phyloP scores from a whole-genome alignment of 2,113 vertebrate species.

The Pseudorasbora parva region DNA sequence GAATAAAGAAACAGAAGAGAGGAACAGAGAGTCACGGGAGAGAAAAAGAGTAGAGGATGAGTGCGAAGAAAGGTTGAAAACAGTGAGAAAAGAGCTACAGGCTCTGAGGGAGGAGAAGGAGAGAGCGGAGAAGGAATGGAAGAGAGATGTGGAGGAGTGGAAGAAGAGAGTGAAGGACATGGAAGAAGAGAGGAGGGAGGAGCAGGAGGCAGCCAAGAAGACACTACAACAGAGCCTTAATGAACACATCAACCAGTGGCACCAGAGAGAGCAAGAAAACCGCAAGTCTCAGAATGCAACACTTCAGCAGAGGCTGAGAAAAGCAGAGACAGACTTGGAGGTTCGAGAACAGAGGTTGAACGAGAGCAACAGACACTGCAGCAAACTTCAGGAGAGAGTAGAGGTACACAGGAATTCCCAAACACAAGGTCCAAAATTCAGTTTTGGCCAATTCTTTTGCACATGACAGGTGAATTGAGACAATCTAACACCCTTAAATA shows the following conservation, averaged over 20 bases:
- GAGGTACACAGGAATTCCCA: constrained; percentile 78
- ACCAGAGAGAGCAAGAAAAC: constrained; percentile 85
- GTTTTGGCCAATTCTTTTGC: neutral
- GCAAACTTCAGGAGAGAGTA: constrained; percentile 86
- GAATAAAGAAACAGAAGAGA: constrained; percentile 57
- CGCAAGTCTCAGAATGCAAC: constrained; percentile 81
- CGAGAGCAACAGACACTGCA: constrained; percentile 83
- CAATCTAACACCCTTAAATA: neutral
- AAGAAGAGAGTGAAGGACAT: constrained; percentile 77
- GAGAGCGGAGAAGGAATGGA: constrained; percentile 67
- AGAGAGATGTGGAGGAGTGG: constrained; percentile 66
- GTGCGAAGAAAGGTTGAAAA: constrained; percentile 52
- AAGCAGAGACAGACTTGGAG: constrained; percentile 85
- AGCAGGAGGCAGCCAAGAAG: constrained; percentile 78
- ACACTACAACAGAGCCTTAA: constrained; percentile 77
- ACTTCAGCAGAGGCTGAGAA: constrained; percentile 84
- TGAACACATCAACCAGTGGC: constrained; percentile 82
- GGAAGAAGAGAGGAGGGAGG: constrained; percentile 75
- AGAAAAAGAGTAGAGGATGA: constrained; percentile 60
- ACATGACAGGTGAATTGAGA: neutral
- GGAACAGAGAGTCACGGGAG: constrained; percentile 56
- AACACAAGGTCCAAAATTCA: neutral
- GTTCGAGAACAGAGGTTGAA: constrained; percentile 81
- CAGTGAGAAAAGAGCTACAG: constrained; percentile 49
- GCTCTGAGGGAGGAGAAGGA: constrained; percentile 42